Conservation (phyloP, 2,888 invertebrate species). For the Desoria tigrina region DNA sequence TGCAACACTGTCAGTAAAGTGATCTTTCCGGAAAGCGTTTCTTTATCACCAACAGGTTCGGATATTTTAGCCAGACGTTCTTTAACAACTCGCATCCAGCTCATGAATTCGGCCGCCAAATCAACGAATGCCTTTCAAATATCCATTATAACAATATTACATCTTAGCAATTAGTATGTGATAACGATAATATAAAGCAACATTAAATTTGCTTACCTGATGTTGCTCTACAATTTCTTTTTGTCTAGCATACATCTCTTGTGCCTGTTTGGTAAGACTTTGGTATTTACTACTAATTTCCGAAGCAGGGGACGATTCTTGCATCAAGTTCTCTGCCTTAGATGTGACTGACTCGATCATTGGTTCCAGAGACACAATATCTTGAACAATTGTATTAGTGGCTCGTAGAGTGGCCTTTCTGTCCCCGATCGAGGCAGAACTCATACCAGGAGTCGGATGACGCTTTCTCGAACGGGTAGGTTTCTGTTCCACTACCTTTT, state of each 20-base stretch:
- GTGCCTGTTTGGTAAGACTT: conserved; percentile 83
- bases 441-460: conserved; percentile 65
- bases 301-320: conserved; percentile 83
- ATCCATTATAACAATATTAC: no score
- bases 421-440: conserved; percentile 78
- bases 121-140: conserved; percentile 88
- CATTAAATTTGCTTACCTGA: no score
- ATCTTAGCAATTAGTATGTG: conserved; percentile 30
- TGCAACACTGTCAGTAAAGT: conserved; percentile 81
- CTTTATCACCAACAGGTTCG: conserved; percentile 88
- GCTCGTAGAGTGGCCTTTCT: conserved; percentile 84
- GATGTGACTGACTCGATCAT: conserved; percentile 94
- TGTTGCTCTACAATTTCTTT: conserved; percentile 87
- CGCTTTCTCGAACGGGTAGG: conserved; percentile 66
- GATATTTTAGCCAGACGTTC: conserved; percentile 88
- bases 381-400: conserved; percentile 92
- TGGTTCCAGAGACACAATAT: conserved; percentile 93
- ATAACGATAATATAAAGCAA: conserved; percentile 6
- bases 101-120: conserved; percentile 84
- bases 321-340: conserved; percentile 85
- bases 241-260: conserved; percentile 83
- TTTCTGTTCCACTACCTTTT: conserved; percentile 78
- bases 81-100: conserved; percentile 88
- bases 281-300: conserved; percentile 91
- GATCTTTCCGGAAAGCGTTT: conserved; percentile 80